These are phyloP conservation scores for Dasyurus viverrinus DNA, from an alignment of 2,113 vertebrate species.

Conservation along the genomic window DNA sequence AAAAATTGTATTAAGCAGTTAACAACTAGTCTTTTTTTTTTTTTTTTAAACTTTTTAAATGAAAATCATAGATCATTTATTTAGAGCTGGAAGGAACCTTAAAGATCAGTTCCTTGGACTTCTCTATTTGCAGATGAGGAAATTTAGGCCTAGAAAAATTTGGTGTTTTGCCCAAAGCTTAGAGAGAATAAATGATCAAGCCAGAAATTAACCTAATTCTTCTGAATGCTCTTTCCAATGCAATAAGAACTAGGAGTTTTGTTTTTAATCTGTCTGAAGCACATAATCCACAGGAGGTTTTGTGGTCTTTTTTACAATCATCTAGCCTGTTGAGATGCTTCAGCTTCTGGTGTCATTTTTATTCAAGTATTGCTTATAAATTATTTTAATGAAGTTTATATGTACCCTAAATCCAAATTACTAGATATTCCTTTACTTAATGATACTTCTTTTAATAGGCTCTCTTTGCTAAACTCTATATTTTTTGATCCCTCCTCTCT, in stretches of 20 bases:
- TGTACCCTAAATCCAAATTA: not conserved
- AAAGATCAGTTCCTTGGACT: not conserved
- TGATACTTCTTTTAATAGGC: not conserved
- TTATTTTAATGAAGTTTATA: not conserved
- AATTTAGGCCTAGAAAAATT: not conserved
- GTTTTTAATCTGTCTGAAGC: not conserved
- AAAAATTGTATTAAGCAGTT: constrained; percentile 36
- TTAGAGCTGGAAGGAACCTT: not conserved
- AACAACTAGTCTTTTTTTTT: constrained; percentile 12
- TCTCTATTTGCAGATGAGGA: not conserved
- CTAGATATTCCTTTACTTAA: not conserved
- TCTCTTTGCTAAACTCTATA: not conserved
- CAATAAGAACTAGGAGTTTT: not conserved
- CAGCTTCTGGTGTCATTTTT: not conserved
- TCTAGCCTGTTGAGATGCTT: constrained; percentile 2
- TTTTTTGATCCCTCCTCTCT: not conserved
- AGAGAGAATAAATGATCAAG: not conserved
- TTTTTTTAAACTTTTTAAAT: not conserved
- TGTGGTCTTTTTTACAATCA: not conserved
- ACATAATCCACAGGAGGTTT: not conserved
- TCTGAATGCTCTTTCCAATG: not conserved
- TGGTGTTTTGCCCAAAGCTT: not conserved
- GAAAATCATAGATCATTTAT: not conserved
- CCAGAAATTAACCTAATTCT: not conserved
- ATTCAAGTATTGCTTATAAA: not conserved